These are phyloP conservation scores for Listronotus oregonensis DNA, from an alignment of 1,140 invertebrate genomes.

Conservation along the genomic window DNA sequence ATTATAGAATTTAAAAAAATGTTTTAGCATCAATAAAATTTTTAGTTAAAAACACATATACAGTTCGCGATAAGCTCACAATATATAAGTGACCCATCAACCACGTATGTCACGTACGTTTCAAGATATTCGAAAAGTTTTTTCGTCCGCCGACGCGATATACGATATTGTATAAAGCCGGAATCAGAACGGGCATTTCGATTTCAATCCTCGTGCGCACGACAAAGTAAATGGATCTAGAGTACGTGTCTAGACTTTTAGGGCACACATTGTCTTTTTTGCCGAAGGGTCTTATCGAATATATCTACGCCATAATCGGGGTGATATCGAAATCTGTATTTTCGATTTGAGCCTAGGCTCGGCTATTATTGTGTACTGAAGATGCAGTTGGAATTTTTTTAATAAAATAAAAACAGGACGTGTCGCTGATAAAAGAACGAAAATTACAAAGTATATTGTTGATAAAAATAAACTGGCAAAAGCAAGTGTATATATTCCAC, in stretches of 20 bases:
- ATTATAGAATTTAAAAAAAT: no score
- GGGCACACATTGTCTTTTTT: constrained; percentile 17
- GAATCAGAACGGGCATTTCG: constrained; percentile 34
- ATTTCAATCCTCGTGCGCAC: constrained; percentile 40
- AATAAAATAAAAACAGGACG: constrained; percentile 3
- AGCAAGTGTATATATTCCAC: no score
- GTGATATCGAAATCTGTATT: constrained; percentile 31
- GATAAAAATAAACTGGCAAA: no score
- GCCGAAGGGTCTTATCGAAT: constrained; percentile 24
- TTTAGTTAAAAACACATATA: neutral
- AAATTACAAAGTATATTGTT: neutral
- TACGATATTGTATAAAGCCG: constrained; percentile 20
- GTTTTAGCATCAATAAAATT: neutral
- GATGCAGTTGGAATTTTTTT: constrained; percentile 12
- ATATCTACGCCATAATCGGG: constrained; percentile 30
- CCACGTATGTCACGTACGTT: constrained; percentile 22
- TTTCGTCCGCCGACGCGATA: constrained; percentile 11
- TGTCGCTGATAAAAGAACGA: neutral
- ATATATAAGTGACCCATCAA: constrained; percentile 26
- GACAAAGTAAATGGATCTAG: constrained; percentile 39
- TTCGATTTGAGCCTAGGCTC: constrained; percentile 17
- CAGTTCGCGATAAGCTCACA: no score
- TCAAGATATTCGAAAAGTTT: constrained; percentile 24
- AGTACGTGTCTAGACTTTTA: constrained; percentile 29
- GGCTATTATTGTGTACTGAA: constrained; percentile 10